These are phyloP conservation scores for Andrena bucephala DNA, from an alignment of 2,888 invertebrate species.

Conservation along the genomic window DNA sequence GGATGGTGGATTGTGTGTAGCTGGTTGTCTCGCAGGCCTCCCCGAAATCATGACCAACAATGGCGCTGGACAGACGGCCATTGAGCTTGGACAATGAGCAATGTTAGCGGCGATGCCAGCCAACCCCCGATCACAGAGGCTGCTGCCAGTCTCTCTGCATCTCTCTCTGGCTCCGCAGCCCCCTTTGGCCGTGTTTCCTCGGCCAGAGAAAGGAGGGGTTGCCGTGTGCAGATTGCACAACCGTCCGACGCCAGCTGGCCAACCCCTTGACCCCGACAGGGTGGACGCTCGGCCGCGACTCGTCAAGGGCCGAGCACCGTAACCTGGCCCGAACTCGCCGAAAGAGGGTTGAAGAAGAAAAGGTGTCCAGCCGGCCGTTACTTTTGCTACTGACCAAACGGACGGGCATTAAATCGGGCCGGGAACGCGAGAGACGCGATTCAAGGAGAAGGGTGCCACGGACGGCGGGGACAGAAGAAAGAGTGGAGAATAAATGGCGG, in stretches of 20 bases:
- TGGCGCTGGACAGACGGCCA: slow-evolving; percentile 77
- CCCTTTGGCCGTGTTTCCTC: slow-evolving; percentile 29
- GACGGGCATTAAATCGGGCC: slow-evolving; percentile 49
- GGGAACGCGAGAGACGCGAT: slow-evolving; percentile 25
- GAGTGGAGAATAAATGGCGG: slow-evolving; percentile 10
- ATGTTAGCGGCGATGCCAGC: slow-evolving; percentile 64
- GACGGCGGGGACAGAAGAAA: slow-evolving; percentile 8
- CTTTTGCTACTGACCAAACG: slow-evolving; percentile 61
- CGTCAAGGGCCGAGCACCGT: slow-evolving; percentile 62
- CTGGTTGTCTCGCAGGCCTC: slow-evolving; percentile 53
- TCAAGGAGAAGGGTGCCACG: slow-evolving; percentile 15
- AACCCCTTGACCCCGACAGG: slow-evolving; percentile 83
- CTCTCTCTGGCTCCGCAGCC: slow-evolving; percentile 37
- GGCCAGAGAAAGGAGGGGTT: slow-evolving; percentile 66
- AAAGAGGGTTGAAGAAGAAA: slow-evolving; percentile 70
- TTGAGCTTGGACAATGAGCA: slow-evolving; percentile 74
- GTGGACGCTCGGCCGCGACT: slow-evolving; percentile 67
- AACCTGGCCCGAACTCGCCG: slow-evolving; percentile 66
- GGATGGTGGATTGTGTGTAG: slow-evolving; percentile 11
- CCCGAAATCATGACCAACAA: slow-evolving; percentile 71
- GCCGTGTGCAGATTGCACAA: slow-evolving; percentile 81
- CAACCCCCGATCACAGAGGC: slow-evolving; percentile 61
- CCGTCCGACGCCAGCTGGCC: slow-evolving; percentile 84
- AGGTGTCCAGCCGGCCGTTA: slow-evolving; percentile 72
- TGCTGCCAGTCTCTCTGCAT: slow-evolving; percentile 47